Percentiles rank a stretch among this genome's conserved stretches.
phyloP scores from a whole-genome alignment of 2,888 invertebrate genomes.

The Lydus trimaculatus region DNA sequence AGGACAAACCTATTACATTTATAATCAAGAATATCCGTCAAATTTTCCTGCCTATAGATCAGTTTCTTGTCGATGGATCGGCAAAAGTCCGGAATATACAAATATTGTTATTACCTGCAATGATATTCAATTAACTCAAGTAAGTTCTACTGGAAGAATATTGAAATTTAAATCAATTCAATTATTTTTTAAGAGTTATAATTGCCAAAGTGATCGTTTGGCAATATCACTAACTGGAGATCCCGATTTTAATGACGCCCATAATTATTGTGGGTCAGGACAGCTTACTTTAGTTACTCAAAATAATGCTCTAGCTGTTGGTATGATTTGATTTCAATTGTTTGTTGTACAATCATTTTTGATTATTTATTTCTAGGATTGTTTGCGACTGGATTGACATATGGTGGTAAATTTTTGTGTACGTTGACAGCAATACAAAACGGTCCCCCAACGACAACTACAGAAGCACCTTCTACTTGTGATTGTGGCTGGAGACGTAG shows the following conservation, averaged over 20 bases:
- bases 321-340: constrained; percentile 23
- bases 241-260: constrained; percentile 53
- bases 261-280: constrained; percentile 64
- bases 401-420: constrained; percentile 12
- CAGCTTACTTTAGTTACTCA: constrained; percentile 37
- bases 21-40: constrained; percentile 62
- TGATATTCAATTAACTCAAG: constrained; percentile 61
- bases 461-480: background rate
- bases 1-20: constrained; percentile 59
- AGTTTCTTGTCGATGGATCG: constrained; percentile 64
- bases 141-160: constrained; percentile 46
- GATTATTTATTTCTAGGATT: constrained; percentile 4
- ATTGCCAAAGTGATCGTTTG: background rate
- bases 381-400: background rate
- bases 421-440: constrained; percentile 12
- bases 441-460: background rate
- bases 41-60: constrained; percentile 53
- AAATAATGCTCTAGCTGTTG: constrained; percentile 41
- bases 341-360: background rate
- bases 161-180: background rate
- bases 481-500: constrained; percentile 10
- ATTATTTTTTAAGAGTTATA: background rate
- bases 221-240: constrained; percentile 52
- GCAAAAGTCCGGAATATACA: constrained; percentile 57
- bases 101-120: constrained; percentile 62